Evolutionary conservation across 2,888 invertebrate species (phyloP).

Genomic region (Prosopocoilus inquinatus): DNA sequence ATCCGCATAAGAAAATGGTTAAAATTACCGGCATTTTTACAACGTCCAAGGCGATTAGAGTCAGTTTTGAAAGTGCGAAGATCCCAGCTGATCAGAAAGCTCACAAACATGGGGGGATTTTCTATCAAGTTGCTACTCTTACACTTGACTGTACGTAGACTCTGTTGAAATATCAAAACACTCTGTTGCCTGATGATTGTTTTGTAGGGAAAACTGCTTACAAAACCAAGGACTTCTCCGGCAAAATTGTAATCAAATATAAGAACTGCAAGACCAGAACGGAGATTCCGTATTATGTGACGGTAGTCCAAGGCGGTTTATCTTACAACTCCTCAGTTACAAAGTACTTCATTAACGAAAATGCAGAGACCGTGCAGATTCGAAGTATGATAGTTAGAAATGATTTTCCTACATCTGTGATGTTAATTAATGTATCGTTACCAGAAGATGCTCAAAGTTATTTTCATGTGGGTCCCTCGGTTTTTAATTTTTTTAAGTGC

Average conservation of each 20-base stretch:
- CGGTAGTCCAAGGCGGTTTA: slow-evolving; percentile 59
- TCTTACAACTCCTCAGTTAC: slow-evolving; percentile 57
- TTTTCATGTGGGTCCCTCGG: slow-evolving; percentile 56
- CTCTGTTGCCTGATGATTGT: neutral
- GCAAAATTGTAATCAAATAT: slow-evolving; percentile 57
- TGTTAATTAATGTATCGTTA: slow-evolving; percentile 69
- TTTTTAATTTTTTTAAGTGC: slow-evolving; percentile 2
- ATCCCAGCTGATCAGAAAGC: slow-evolving; percentile 63
- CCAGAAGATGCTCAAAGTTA: slow-evolving; percentile 59
- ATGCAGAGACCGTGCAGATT: slow-evolving; percentile 55
- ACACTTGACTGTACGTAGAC: slow-evolving; percentile 67
- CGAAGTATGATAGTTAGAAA: slow-evolving; percentile 59
- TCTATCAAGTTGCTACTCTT: slow-evolving; percentile 63
- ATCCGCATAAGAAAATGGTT: slow-evolving; percentile 64
- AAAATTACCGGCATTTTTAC: slow-evolving; percentile 64
- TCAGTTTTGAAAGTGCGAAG: slow-evolving; percentile 65
- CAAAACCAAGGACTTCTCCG: slow-evolving; percentile 56
- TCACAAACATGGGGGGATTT: slow-evolving; percentile 43
- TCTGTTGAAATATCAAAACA: neutral
- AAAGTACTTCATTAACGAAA: slow-evolving; percentile 50
- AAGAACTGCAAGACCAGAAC: slow-evolving; percentile 51
- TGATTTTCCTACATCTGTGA: slow-evolving; percentile 69
- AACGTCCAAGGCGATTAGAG: slow-evolving; percentile 63
- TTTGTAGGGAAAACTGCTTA: slow-evolving; percentile 57
- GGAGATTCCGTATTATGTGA: slow-evolving; percentile 65